Evolutionary conservation across 2,888 invertebrate genomes (phyloP).

Genomic region (Beris chalybata): DNA sequence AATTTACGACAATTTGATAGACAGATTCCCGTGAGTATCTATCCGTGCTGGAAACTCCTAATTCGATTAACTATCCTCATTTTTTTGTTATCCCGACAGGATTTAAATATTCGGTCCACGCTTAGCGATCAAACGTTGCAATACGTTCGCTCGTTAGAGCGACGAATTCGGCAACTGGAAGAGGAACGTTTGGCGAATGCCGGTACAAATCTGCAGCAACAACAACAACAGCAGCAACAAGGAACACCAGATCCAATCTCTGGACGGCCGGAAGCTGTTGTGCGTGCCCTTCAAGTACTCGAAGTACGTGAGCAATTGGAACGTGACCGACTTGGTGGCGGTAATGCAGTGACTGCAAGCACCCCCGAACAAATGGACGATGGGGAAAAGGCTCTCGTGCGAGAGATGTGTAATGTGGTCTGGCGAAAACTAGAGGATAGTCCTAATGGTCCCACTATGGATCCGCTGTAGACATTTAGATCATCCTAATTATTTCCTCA

Average conservation of each 20-base stretch:
- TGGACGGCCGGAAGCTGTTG: slow-evolving; percentile 87
- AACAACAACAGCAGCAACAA: slow-evolving; percentile 37
- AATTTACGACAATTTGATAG: slow-evolving; percentile 54
- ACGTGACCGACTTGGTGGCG: slow-evolving; percentile 61
- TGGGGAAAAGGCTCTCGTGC: slow-evolving; percentile 87
- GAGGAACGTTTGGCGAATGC: slow-evolving; percentile 65
- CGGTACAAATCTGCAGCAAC: slow-evolving; percentile 33
- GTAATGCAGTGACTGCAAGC: slow-evolving; percentile 20
- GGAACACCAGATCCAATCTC: slow-evolving; percentile 55
- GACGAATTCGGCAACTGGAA: slow-evolving; percentile 79
- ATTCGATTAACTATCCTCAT: slow-evolving; percentile 1
- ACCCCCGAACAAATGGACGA: slow-evolving; percentile 69
- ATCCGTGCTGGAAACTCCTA: too few relatives aligned
- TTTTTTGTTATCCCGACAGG: slow-evolving; percentile 35
- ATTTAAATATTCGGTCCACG: slow-evolving; percentile 45
- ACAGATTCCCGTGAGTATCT: slow-evolving; percentile 43
- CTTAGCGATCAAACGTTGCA: slow-evolving; percentile 84
- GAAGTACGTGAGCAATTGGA: slow-evolving; percentile 88
- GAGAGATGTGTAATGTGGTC: slow-evolving; percentile 96
- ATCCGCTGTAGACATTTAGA: slow-evolving; percentile 46
- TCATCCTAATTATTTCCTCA: slow-evolving; percentile 1
- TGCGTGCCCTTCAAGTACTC: slow-evolving; percentile 87
- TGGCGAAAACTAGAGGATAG: slow-evolving; percentile 89
- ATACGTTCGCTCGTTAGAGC: slow-evolving; percentile 88
- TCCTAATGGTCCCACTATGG: slow-evolving; percentile 61